phyloP scores from a whole-genome alignment of 1,140 invertebrate species.

The Aphelenchoides fujianensis region DNA sequence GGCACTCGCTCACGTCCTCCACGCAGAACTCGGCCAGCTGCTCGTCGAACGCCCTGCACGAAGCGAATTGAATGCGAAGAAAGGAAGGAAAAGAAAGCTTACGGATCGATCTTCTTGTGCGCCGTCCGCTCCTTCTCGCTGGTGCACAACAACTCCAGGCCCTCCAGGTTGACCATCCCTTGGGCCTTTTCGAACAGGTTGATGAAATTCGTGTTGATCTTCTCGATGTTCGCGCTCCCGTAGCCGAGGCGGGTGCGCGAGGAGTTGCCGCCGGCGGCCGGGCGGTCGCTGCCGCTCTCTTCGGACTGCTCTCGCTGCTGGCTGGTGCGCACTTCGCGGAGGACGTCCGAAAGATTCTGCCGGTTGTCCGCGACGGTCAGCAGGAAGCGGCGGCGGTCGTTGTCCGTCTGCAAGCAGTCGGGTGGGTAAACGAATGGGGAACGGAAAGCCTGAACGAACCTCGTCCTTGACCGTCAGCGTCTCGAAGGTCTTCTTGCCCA shows the following conservation, averaged over 20 bases:
- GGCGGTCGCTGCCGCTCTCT: not conserved
- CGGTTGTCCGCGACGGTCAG: constrained; percentile 22
- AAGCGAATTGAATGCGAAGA: constrained; percentile 17
- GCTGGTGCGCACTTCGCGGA: constrained; percentile 34
- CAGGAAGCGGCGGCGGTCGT: constrained; percentile 29
- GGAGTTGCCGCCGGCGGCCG: not conserved
- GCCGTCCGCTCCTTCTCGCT: constrained; percentile 23
- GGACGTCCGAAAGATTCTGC: constrained; percentile 43
- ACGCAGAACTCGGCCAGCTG: constrained; percentile 35
- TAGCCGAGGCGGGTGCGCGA: constrained; percentile 25
- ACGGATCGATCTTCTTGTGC: constrained; percentile 12
- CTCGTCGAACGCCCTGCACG: constrained; percentile 40
- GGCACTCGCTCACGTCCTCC: constrained; percentile 42
- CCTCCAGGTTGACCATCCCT: constrained; percentile 49
- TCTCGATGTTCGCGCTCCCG: constrained; percentile 27
- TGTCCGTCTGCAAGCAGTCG: constrained; percentile 23
- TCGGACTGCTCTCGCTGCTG: constrained; percentile 17
- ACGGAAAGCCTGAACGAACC: constrained; percentile 10
- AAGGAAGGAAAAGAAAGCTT: constrained; percentile 14
- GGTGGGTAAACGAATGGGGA: too few relatives aligned
- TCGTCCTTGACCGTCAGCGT: constrained; percentile 51
- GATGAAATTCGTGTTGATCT: constrained; percentile 32
- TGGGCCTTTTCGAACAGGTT: constrained; percentile 39
- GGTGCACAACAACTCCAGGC: constrained; percentile 39
- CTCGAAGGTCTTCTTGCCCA: constrained; percentile 56